These are phyloP conservation scores for Drosophila orena DNA, from an alignment of 1,140 invertebrate genomes.

Conservation along the genomic window DNA sequence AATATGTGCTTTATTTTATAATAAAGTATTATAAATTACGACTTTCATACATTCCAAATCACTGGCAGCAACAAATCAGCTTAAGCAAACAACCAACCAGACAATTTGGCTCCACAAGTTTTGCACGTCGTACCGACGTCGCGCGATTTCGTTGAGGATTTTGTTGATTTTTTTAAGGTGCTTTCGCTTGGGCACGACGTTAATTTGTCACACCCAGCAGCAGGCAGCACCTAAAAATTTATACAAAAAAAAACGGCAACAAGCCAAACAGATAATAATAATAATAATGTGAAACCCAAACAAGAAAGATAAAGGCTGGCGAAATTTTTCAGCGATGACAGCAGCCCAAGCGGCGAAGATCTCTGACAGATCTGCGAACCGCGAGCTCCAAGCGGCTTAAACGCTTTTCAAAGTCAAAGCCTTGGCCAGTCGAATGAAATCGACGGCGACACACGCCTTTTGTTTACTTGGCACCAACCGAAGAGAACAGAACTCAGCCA, in stretches of 20 bases:
- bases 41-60: conserved; percentile 48
- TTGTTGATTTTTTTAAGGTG: conserved; percentile 6
- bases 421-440: conserved; percentile 42
- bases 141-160: conserved; percentile 41
- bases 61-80: conserved; percentile 65
- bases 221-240: conserved; percentile 58
- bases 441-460: conserved; percentile 71
- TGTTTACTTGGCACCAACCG: conserved; percentile 68
- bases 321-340: conserved; percentile 82
- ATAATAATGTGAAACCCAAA: conserved; percentile 52
- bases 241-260: conserved; percentile 44
- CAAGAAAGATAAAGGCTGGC: conserved; percentile 58
- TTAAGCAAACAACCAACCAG: conserved; percentile 78
- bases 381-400: conserved; percentile 72
- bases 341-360: conserved; percentile 56
- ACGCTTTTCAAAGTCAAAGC: conserved; percentile 78
- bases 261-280: conserved; percentile 49
- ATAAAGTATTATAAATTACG: conserved; percentile 12
- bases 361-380: conserved; percentile 46
- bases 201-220: conserved; percentile 78
- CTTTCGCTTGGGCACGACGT: conserved; percentile 44
- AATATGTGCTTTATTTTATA: too few relatives aligned
- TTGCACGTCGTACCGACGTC: conserved; percentile 58
- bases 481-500: conserved; percentile 8
- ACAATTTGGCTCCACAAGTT: conserved; percentile 78